phyloP scores from a whole-genome alignment of 2,113 vertebrate genomes.

The Aegotheles bennettii region DNA sequence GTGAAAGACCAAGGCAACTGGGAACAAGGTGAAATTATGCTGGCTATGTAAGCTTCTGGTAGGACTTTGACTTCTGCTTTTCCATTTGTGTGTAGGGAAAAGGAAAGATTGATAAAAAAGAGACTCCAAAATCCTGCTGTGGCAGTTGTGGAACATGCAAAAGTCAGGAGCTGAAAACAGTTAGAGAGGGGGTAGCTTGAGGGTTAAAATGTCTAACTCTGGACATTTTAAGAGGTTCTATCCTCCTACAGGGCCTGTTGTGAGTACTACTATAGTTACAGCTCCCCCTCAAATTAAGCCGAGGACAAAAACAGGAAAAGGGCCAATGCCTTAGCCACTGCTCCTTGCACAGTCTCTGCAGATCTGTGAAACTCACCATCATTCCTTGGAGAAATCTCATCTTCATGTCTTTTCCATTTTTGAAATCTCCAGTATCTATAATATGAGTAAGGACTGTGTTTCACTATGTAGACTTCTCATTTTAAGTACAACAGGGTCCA shows the following conservation, averaged over 20 bases:
- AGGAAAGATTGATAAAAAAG: background rate
- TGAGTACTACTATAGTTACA: background rate
- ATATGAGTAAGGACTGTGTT: background rate
- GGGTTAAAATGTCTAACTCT: background rate
- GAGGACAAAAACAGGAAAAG: background rate
- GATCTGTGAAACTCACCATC: background rate
- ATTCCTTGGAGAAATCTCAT: background rate
- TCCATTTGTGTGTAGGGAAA: background rate
- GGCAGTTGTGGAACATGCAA: background rate
- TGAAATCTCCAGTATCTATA: background rate
- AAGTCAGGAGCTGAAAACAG: background rate
- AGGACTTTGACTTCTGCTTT: background rate
- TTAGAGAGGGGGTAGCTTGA: background rate
- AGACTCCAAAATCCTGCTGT: background rate
- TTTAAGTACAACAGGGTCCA: background rate
- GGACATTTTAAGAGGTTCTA: background rate
- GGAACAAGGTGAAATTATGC: background rate
- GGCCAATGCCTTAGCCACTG: background rate
- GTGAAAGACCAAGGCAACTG: background rate
- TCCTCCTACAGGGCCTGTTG: background rate
- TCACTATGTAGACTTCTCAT: background rate
- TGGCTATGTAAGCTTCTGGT: background rate
- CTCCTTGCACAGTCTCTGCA: background rate
- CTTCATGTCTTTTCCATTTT: background rate
- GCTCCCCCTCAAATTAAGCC: background rate